phyloP scores from a whole-genome alignment of 2,797 vertebrate species.

The Coilia nasus region DNA sequence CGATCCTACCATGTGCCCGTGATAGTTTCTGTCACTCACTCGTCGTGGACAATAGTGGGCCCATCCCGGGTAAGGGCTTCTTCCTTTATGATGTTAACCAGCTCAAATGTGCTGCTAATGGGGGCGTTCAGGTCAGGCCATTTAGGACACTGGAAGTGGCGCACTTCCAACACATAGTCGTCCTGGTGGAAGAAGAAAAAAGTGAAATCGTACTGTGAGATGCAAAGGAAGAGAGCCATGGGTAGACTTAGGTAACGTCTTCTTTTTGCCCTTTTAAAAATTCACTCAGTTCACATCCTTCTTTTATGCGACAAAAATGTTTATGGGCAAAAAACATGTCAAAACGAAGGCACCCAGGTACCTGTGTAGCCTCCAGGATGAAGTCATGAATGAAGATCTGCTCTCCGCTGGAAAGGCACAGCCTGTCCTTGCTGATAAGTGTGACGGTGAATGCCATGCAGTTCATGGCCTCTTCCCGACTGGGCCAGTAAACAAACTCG shows the following conservation, averaged over 20 bases:
- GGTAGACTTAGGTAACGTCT: too few relatives aligned
- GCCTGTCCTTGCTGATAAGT: slow-evolving; percentile 97
- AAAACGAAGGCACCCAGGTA: slow-evolving; percentile 40
- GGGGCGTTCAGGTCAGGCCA: slow-evolving; percentile 97
- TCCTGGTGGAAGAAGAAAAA: slow-evolving; percentile 74
- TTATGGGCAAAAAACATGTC: too few relatives aligned
- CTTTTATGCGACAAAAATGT: too few relatives aligned
- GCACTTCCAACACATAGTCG: slow-evolving; percentile 97
- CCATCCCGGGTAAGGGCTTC: slow-evolving; percentile 97
- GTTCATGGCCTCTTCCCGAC: slow-evolving; percentile 98
- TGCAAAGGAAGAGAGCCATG: too few relatives aligned
- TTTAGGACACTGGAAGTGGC: slow-evolving; percentile 98
- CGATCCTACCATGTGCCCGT: too few relatives aligned
- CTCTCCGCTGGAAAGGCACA: slow-evolving; percentile 98
- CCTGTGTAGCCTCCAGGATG: slow-evolving; percentile 99
- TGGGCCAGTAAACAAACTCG: slow-evolving; percentile 99
- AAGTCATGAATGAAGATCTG: slow-evolving; percentile 99
- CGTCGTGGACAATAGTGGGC: slow-evolving; percentile 97
- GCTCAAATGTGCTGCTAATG: slow-evolving; percentile 96
- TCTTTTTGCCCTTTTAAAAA: too few relatives aligned
- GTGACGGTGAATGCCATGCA: slow-evolving; percentile 98
- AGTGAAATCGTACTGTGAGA: slow-evolving; percentile 49
- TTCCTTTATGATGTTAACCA: slow-evolving; percentile 98
- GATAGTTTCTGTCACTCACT: slow-evolving; percentile 79
- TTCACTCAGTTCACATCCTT: too few relatives aligned